Percentiles rank a stretch among this genome's conserved stretches.
phyloP scores from a whole-genome alignment of 2,888 invertebrate species.

The Trisateles emortualis region DNA sequence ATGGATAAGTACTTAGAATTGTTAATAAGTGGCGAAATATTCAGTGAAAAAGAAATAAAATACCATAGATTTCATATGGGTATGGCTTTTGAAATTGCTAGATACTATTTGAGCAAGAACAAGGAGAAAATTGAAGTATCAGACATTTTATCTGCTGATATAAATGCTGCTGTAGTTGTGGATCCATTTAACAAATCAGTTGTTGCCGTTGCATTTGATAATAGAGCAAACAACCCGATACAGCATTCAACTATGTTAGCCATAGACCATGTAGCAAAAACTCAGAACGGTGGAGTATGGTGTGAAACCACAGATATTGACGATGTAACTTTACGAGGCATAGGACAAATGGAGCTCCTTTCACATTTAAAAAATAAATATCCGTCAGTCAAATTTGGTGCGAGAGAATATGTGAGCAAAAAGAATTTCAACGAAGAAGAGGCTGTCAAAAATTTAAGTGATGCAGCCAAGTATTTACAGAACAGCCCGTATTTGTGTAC shows the following conservation, averaged over 20 bases:
- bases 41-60: conserved; percentile 81
- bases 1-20: conserved; percentile 91
- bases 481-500: conserved; percentile 93
- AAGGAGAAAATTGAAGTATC: conserved; percentile 20
- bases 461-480: conserved; percentile 53
- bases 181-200: conserved; percentile 90
- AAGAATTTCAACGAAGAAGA: conserved; percentile 42
- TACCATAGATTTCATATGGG: conserved; percentile 88
- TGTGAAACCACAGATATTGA: conserved; percentile 18
- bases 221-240: conserved; percentile 88
- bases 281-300: conserved; percentile 94
- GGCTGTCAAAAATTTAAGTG: conserved; percentile 32
- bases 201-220: conserved; percentile 89
- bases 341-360: conserved; percentile 69
- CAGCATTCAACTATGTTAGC: conserved; percentile 95
- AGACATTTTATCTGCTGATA: conserved; percentile 37
- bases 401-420: conserved; percentile 68
- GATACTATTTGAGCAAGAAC: conserved; percentile 53
- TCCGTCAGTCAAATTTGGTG: conserved; percentile 77
- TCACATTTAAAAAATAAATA: conserved; percentile 66
- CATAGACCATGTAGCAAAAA: conserved; percentile 93
- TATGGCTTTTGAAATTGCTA: conserved; percentile 85
- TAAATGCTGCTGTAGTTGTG: conserved; percentile 87
- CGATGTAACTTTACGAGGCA: conserved; percentile 59
- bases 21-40: conserved; percentile 88